Evolutionary conservation across 1,140 invertebrate species (phyloP), one percentile per base, ranked within the genome.

Genomic region (Arion vulgaris): DNA sequence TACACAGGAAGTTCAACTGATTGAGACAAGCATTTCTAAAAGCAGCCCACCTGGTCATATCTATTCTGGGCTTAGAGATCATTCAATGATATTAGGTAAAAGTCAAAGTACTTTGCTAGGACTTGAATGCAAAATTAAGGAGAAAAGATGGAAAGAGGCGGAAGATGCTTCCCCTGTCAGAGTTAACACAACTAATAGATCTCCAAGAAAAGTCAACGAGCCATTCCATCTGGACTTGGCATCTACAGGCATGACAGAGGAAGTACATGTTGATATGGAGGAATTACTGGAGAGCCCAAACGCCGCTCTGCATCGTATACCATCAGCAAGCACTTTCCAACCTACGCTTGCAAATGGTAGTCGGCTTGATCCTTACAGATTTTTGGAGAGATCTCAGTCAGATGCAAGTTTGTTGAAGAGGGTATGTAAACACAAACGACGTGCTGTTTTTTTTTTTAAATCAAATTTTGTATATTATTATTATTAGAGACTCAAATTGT

Each of bases 361-460:
- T n/a, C 62, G 78, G n/a, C 62, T 71, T 36, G 88, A 90, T 74
- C 86, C 87, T 0, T 89, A 89, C 84, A 87, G 83, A 71, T 75
- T 81, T 7, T 62, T 90, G 80, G 88, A 90, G 75, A 83, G 89
- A 49, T 90, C 89, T 2, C 89, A 90, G 80, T 90, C 89, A 0
- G 89, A 87, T 73, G 88, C 86, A 15, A 85, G 84, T 34, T 79
- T 90, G 36, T 68, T 89, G 0, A 75, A 85, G 41, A 85, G 84
- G n/a, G 73, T 79, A 23, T 41, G 82, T 66, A n/a, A 71, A 41
- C 69, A 49, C n/a, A n/a, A n/a, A n/a, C n/a, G n/a, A n/a, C n/a
- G n/a, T n/a, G n/a, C n/a, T n/a, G n/a, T n/a, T n/a, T n/a, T n/a
- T n/a, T n/a, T n/a, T n/a, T n/a, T n/a, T n/a, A n/a, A n/a, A n/a